These are phyloP conservation scores for Macaria liturata DNA, from an alignment of 2,888 invertebrate genomes.

Conservation along the genomic window DNA sequence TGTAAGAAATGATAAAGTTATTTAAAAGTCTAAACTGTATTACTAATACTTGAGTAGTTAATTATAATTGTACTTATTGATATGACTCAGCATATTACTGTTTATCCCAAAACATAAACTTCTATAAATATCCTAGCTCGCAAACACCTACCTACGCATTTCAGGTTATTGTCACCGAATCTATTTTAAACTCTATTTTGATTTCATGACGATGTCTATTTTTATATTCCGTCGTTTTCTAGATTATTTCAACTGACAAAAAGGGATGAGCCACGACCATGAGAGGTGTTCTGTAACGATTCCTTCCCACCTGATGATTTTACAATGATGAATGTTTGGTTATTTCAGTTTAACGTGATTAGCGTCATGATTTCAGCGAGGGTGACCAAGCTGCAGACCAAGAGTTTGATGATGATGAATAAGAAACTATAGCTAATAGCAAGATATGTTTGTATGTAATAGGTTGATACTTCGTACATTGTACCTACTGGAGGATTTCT, in stretches of 20 bases:
- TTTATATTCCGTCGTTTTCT: conserved; percentile 7
- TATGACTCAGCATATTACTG: too few species aligned
- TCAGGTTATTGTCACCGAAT: conserved; percentile 36
- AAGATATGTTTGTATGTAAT: too few species aligned
- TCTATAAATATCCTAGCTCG: conserved; percentile 12
- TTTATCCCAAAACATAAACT: not conserved
- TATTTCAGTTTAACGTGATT: conserved; percentile 36
- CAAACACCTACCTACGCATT: conserved; percentile 22
- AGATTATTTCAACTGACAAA: conserved; percentile 10
- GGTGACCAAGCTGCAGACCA: conserved; percentile 40
- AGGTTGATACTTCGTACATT: too few species aligned
- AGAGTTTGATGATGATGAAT: too few species aligned
- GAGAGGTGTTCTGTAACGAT: conserved; percentile 48
- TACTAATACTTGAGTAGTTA: too few species aligned
- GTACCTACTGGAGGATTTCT: too few species aligned
- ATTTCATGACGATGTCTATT: conserved; percentile 21
- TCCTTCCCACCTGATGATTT: conserved; percentile 42
- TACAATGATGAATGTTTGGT: conserved; percentile 42
- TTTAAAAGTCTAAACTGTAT: too few species aligned
- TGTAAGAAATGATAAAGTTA: too few species aligned
- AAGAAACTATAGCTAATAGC: too few species aligned
- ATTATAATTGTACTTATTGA: too few species aligned
- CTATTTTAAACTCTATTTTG: conserved; percentile 39
- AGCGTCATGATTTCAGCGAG: conserved; percentile 23
- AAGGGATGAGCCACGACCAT: conserved; percentile 15